Evolutionary conservation across 1,140 invertebrate species (phyloP).

Genomic region (Cotesia chilonis): DNA sequence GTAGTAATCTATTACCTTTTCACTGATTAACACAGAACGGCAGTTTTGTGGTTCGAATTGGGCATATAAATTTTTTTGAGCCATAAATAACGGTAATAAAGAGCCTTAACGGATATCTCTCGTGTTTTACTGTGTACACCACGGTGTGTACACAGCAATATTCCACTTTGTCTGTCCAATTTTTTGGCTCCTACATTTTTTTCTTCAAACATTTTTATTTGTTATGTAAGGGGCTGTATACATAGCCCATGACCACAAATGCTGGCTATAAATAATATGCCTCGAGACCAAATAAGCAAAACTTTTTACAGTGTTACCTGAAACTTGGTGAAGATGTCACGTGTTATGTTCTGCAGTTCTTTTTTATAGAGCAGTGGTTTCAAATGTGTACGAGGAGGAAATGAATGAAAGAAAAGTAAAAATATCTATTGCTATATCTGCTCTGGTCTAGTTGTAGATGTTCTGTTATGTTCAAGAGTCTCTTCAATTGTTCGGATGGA

Average conservation of each 20-base stretch:
- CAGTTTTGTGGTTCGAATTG: slow-evolving; percentile 24
- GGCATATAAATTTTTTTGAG: slow-evolving; percentile 40
- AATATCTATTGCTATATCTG: not conserved
- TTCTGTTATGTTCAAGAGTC: not conserved
- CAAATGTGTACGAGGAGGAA: slow-evolving; percentile 20
- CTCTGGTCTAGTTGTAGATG: not conserved
- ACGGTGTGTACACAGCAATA: too few species aligned
- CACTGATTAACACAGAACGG: slow-evolving; percentile 16
- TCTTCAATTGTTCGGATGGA: slow-evolving; percentile 16
- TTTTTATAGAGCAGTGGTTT: not conserved
- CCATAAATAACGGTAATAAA: slow-evolving; percentile 39
- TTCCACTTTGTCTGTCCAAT: not conserved
- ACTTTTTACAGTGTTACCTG: slow-evolving; percentile 41
- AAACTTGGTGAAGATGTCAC: slow-evolving; percentile 20
- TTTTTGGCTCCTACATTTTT: not conserved
- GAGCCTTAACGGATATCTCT: not conserved
- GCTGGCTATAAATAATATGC: slow-evolving; percentile 41
- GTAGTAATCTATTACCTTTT: not conserved
- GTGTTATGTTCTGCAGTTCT: not conserved
- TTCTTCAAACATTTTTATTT: not conserved
- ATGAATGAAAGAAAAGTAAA: slow-evolving; percentile 6
- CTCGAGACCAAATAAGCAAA: slow-evolving; percentile 38
- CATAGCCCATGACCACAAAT: slow-evolving; percentile 31
- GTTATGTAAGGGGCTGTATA: slow-evolving; percentile 33
- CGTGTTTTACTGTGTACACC: not conserved